Base-by-base conservation (phyloP, 2,113 vertebrate genomes). In the Herpetotheres cachinnans region DNA sequence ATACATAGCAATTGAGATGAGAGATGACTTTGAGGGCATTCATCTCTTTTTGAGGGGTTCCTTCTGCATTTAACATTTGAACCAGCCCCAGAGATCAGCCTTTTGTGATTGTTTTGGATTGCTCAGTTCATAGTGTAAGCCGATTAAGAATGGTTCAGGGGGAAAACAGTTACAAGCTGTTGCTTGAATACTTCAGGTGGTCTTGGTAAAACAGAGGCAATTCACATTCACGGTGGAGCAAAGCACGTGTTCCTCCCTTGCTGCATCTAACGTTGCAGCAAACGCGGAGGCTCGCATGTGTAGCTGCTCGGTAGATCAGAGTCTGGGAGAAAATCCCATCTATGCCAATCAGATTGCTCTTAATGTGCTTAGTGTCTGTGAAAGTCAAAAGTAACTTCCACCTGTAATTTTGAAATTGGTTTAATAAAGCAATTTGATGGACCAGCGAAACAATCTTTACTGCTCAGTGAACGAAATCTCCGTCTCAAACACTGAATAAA, bases 271-370 rank as follows among this genome's bases (percentile, higher is more conserved):
- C 9, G 1, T 0, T 9, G 80, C 34, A 42, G 40, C 30, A 25
- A 58, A 16, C 2, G 3, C 0, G 1, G 54, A 73, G 32, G 25
- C 26, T 90, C 4, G 0, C 32, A 15, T 9, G 16, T n/a, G 54
- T 47, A 16, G 50, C 77, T 86, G 72, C 67, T 81, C 38, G 42
- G 12, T 16, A 29, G 72, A n/a, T 69, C 49, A 47, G 38, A 65
- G 61, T 8, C 58, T 65, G 50, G 65, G 19, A 42, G 67, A n/a
- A 59, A 81, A 86, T 72, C 34, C 72, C 14, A 4, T 55, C 71
- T 20, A 0, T 66, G 34, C 29, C 80, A n/a, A 5, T 36, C 3
- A 11, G 42, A 20, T 72, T 63, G 30, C 11, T 81, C 54, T 34
- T 62, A 34, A 32, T 11, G 13, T 73, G 65, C 82, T 84, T 7